Evolutionary conservation across 2,888 invertebrate genomes (phyloP), one percentile per base, ranked within the genome.

Genomic region (Pseudanteris insignis): DNA sequence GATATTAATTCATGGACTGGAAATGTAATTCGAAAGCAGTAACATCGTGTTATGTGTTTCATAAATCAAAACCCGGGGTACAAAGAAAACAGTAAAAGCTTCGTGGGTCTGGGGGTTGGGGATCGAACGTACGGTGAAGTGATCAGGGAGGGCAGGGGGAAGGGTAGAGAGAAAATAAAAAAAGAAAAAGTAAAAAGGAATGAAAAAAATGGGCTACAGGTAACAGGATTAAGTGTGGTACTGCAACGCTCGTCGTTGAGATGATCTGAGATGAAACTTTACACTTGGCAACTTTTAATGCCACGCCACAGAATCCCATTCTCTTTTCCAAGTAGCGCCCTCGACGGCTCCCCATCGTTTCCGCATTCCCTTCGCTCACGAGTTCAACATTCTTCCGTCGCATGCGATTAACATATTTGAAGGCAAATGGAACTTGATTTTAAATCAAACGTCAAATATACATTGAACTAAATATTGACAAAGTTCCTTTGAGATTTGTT

Each of bases 211-310:
- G 75, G 73, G 76, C 72, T 71, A 71, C 72, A 70, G 72, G 75
- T 76, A 77, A 76, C 71, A 69, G 72, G 77, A 77, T 78, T 77
- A 77, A 75, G 75, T 68, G 73, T 70, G 70, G 71, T 67, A 64
- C 72, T 73, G 72, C 70, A 72, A 51, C 68, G 69, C 67, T 71
- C 70, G 70, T 72, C 71, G 69, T 70, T 62, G 51, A 69, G 75
- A 77, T 77, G 69, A 77, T 76, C 75, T 73, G 64, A 67, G 65
- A 69, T 69, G 72, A 77, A 78, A 76, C 77, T 77, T 77, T 76
- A 75, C 76, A 77, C 78, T 78, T 72, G 76, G 72, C 71, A 78
- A 77, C 73, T 78, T 76, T 77, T 77, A 77, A 78, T 75, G 76
- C 72, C 59, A 53, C 65, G 67, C 71, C 71, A 54, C 74, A 66